Evolutionary conservation across 1,140 invertebrate genomes (phyloP), one percentile per base, ranked within the genome.

Genomic region (Meteorus sp.): DNA sequence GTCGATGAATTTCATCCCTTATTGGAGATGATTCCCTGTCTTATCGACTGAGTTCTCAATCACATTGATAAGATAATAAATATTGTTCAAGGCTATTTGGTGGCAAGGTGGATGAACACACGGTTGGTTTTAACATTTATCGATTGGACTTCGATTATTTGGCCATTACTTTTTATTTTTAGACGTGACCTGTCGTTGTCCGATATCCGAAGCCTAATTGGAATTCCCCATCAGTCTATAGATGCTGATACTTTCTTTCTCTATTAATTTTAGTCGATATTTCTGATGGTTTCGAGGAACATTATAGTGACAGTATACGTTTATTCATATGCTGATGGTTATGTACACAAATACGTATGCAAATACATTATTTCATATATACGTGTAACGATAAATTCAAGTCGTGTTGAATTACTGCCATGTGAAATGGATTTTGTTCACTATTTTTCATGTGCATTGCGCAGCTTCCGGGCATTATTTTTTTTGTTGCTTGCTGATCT

Each of bases 141-240:
- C 67, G 70, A 76, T 74, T 68, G 61, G 47, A 33, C 64, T 74
- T 74, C 66, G 70, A 76, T 74, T 70, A 61, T 70, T 70, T 56
- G 54, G 55, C 63, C 62, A 59, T 72, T 70, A 60, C 48, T 54
- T 69, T 69, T 64, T 70, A 67, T 73, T 73, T 75, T 73, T 72
- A 72, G 66, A 59, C 55, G 44, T 15, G 50, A 47, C 39, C 68
- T 51, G 67, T 67, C 60, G 61, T 62, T 61, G 65, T 11, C 63
- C 62, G 64, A 65, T 67, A 61, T 53, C 45, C 33, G 53, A 63
- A 63, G 62, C 60, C 64, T 65, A 68, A 67, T 69, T 68, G 60
- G 35, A 56, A 68, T 65, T 63, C 56, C 50, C 19, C 17, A 19
- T 52, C 20, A 23, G n/a, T n/a, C n/a, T n/a, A n/a, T n/a, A n/a